These are phyloP conservation scores for Tenthredo mesomela DNA, from an alignment of 2,888 invertebrate genomes.

Conservation along the genomic window DNA sequence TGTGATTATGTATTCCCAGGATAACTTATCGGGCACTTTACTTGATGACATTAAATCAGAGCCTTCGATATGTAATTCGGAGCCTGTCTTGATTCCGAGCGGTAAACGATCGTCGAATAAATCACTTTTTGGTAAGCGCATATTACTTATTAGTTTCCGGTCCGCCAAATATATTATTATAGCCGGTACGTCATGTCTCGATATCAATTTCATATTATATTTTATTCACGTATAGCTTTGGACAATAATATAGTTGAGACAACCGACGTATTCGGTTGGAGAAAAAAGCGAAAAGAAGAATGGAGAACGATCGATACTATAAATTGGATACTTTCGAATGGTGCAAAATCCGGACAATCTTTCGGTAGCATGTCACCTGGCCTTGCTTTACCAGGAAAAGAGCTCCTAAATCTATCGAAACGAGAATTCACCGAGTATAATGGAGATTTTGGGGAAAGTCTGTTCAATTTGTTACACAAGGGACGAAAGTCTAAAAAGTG, in stretches of 20 bases:
- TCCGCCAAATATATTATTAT: background rate
- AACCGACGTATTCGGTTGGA: background rate
- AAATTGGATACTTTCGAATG: background rate
- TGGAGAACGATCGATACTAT: slow-evolving; percentile 8
- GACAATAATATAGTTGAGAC: background rate
- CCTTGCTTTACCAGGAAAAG: slow-evolving; percentile 68
- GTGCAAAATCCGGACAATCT: background rate
- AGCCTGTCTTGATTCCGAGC: background rate
- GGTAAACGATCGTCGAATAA: background rate
- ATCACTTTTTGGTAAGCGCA: background rate
- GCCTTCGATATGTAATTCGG: background rate
- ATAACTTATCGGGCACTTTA: background rate
- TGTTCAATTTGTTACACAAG: slow-evolving; percentile 71
- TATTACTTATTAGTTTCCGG: background rate
- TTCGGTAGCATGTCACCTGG: background rate
- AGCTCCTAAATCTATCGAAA: slow-evolving; percentile 67
- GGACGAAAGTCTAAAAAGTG: slow-evolving; percentile 61
- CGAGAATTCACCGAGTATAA: slow-evolving; percentile 71
- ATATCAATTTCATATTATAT: background rate
- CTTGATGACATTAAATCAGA: background rate
- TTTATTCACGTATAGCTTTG: background rate
- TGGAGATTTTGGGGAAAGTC: slow-evolving; percentile 68
- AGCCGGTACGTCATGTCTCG: background rate
- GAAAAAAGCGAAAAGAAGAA: background rate
- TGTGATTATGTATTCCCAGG: too few relatives aligned